phyloP scores from a whole-genome alignment of 2,797 vertebrate species.

The Nasua narica region DNA sequence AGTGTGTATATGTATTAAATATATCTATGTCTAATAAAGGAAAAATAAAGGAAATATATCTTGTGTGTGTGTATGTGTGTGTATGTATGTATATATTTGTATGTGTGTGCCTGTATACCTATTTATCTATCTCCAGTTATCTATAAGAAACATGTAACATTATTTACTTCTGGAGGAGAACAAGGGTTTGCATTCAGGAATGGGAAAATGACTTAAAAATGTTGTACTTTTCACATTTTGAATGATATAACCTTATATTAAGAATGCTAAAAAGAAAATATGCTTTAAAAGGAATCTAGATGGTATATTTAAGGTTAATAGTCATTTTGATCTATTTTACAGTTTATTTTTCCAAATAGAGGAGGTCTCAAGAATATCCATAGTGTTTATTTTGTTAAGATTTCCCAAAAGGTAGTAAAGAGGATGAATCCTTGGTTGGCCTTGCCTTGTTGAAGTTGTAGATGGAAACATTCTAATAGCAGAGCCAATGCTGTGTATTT shows the following conservation, averaged over 20 bases:
- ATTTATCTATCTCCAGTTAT: not conserved
- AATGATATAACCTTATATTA: not conserved
- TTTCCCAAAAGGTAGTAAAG: not conserved
- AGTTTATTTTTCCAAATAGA: constrained; percentile 21
- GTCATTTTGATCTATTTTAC: not conserved
- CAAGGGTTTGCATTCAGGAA: not conserved
- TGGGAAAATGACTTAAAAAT: not conserved
- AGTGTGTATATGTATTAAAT: not conserved
- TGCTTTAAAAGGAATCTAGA: not conserved
- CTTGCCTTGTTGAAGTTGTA: not conserved
- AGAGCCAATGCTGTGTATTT: not conserved
- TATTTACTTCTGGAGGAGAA: not conserved
- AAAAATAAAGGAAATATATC: not conserved
- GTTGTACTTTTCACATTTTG: not conserved
- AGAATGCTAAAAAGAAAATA: constrained; percentile 31
- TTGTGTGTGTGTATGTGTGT: not conserved
- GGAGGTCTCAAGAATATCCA: not conserved
- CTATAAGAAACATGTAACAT: not conserved
- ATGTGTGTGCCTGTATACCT: not conserved
- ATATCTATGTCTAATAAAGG: not conserved
- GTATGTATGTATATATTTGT: not conserved
- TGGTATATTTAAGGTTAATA: not conserved
- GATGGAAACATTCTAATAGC: not conserved
- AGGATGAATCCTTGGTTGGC: not conserved
- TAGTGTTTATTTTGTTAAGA: not conserved